These are phyloP conservation scores for Anthrax anthrax DNA, from an alignment of 2,888 invertebrate genomes.

Conservation along the genomic window DNA sequence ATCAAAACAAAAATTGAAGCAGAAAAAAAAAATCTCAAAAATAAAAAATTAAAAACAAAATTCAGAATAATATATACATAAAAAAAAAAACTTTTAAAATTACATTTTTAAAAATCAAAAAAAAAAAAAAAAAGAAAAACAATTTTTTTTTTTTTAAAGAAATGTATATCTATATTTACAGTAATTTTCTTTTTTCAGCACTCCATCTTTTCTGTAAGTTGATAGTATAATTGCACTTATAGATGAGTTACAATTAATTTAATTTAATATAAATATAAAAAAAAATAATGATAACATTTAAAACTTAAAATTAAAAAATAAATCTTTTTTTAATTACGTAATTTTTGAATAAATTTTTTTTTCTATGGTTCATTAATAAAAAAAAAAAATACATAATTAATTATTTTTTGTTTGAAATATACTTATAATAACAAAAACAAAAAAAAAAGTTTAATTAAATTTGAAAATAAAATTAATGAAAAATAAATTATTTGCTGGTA, in stretches of 20 bases:
- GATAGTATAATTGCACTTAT: constrained; percentile 8
- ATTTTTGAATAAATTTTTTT: too few species aligned
- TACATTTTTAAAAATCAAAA: background rate
- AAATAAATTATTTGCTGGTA: too few species aligned
- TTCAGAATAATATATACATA: background rate
- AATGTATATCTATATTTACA: constrained; percentile 3
- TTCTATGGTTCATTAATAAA: too few species aligned
- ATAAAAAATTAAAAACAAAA: background rate
- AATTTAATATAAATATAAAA: background rate
- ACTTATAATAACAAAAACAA: too few species aligned
- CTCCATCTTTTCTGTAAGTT: constrained; percentile 32
- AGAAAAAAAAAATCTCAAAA: background rate
- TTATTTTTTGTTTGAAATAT: too few species aligned
- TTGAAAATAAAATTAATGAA: too few species aligned
- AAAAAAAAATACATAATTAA: too few species aligned
- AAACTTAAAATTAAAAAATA: too few species aligned
- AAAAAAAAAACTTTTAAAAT: background rate
- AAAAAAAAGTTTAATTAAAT: too few species aligned
- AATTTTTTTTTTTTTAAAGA: background rate
- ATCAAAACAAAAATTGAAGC: too few species aligned
- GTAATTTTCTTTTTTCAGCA: constrained; percentile 19
- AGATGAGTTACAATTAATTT: constrained; percentile 8
- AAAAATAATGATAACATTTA: too few species aligned
- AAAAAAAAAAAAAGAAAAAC: background rate
- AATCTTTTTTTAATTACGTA: too few species aligned